Percentiles rank a stretch among this genome's conserved stretches.
Evolutionary conservation across 2,113 vertebrate genomes (phyloP).

Genomic region (Oryzias curvinotus): DNA sequence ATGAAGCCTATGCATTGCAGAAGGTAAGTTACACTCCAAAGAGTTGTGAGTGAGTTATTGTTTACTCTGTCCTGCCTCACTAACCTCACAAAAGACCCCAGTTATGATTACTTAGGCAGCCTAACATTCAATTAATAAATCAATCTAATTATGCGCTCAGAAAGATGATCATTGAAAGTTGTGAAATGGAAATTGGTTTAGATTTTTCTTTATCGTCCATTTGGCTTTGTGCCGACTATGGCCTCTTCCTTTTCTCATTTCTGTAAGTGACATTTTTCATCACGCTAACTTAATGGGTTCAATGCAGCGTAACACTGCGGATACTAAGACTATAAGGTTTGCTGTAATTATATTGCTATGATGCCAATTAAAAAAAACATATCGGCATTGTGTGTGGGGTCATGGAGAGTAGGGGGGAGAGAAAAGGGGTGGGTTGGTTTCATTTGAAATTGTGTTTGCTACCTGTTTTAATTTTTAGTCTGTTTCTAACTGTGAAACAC

Average conservation of each 20-base stretch:
- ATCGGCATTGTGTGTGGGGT: too few relatives aligned
- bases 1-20: conserved; percentile 82
- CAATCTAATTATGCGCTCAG: conserved; percentile 1
- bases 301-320: background rate
- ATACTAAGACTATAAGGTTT: background rate
- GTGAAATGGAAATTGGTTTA: conserved; percentile 18
- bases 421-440: too few relatives aligned
- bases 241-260: conserved; percentile 12
- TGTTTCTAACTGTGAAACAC: too few relatives aligned
- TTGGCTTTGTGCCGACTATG: conserved; percentile 9
- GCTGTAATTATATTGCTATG: too few relatives aligned
- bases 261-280: conserved; percentile 22
- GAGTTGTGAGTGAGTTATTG: conserved; percentile 12
- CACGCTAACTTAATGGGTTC: conserved; percentile 17
- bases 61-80: background rate
- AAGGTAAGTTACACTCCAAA: conserved; percentile 75
- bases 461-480: too few relatives aligned
- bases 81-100: too few relatives aligned
- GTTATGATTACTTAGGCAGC: conserved; percentile 1
- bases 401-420: too few relatives aligned
- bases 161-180: conserved; percentile 16
- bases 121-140: conserved; percentile 13
- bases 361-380: too few relatives aligned
- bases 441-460: too few relatives aligned
- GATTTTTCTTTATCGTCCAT: background rate